phyloP scores from a whole-genome alignment of 2,888 invertebrate species.

The Epinotia ramella region DNA sequence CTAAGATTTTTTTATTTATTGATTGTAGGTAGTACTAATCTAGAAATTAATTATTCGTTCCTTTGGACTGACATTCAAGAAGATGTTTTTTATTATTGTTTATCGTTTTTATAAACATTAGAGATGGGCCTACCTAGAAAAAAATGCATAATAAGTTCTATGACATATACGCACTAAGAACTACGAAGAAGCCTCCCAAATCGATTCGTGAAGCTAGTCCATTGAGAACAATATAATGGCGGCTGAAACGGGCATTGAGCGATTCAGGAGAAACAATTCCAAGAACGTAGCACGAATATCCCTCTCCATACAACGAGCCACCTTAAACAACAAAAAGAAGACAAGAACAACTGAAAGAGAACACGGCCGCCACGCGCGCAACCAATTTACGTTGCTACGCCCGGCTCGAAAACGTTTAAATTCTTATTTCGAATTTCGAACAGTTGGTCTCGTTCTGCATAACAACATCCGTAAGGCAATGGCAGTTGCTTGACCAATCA shows the following conservation, averaged over 20 bases:
- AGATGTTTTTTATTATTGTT: background rate
- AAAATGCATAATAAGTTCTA: background rate
- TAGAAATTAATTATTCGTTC: background rate
- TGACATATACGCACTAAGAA: slow-evolving; percentile 13
- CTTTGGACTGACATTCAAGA: background rate
- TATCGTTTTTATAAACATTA: background rate
- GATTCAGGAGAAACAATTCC: slow-evolving; percentile 44
- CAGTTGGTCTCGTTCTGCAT: slow-evolving; percentile 83
- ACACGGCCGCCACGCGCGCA: slow-evolving; percentile 71
- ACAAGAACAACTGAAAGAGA: slow-evolving; percentile 71
- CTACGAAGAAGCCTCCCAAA: slow-evolving; percentile 20
- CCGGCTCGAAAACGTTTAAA: slow-evolving; percentile 81
- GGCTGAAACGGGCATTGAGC: slow-evolving; percentile 45
- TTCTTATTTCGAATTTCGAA: slow-evolving; percentile 79
- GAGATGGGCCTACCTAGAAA: background rate
- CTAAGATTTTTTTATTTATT: no score
- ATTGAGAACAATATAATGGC: slow-evolving; percentile 42
- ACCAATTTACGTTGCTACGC: slow-evolving; percentile 82
- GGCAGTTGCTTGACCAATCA: slow-evolving; percentile 83
- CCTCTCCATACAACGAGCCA: slow-evolving; percentile 52
- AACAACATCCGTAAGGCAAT: slow-evolving; percentile 84
- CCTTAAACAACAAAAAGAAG: slow-evolving; percentile 65
- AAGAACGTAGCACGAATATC: slow-evolving; percentile 41
- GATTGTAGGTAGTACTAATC: no score
- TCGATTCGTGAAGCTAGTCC: slow-evolving; percentile 40